phyloP scores from a whole-genome alignment of 2,888 invertebrate genomes.

The Autographa gamma region DNA sequence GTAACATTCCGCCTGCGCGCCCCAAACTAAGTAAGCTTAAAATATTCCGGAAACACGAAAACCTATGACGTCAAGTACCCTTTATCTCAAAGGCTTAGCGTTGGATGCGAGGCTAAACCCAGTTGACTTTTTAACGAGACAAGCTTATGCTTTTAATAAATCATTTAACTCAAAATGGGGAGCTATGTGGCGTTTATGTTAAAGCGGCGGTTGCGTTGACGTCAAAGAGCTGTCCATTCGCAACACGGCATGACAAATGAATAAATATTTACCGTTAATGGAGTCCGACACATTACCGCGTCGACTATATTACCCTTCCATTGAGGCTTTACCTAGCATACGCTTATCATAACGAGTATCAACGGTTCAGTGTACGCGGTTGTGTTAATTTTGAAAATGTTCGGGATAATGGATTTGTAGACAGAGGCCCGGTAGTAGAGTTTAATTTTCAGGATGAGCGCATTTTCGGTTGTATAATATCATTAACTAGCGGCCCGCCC shows the following conservation, averaged over 20 bases:
- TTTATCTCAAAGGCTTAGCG: constrained; percentile 51
- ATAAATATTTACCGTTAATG: constrained; percentile 84
- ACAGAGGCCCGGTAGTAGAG: constrained; percentile 20
- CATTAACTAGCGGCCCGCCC: too few species aligned
- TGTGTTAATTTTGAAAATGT: constrained; percentile 56
- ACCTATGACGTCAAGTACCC: constrained; percentile 52
- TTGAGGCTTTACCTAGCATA: constrained; percentile 59
- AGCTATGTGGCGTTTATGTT: constrained; percentile 58
- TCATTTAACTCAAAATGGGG: constrained; percentile 46
- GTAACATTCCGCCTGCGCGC: constrained; percentile 15
- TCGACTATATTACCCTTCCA: constrained; percentile 65
- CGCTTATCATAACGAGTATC: constrained; percentile 41
- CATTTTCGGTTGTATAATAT: constrained; percentile 38
- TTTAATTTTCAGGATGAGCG: constrained; percentile 34
- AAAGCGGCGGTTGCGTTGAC: constrained; percentile 61
- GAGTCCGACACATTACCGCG: constrained; percentile 71
- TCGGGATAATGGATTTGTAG: constrained; percentile 45
- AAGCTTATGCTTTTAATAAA: constrained; percentile 49
- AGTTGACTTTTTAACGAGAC: constrained; percentile 51
- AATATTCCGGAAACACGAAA: constrained; percentile 46
- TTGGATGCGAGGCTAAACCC: constrained; percentile 45
- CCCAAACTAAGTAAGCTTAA: constrained; percentile 26
- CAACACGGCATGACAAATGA: constrained; percentile 70
- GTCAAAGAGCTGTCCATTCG: constrained; percentile 65
- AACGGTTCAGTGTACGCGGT: constrained; percentile 17